Percentiles rank a stretch among this genome's conserved stretches.
Evolutionary conservation across 1,140 invertebrate species (phyloP).

Genomic region (Drosophila sechellia): DNA sequence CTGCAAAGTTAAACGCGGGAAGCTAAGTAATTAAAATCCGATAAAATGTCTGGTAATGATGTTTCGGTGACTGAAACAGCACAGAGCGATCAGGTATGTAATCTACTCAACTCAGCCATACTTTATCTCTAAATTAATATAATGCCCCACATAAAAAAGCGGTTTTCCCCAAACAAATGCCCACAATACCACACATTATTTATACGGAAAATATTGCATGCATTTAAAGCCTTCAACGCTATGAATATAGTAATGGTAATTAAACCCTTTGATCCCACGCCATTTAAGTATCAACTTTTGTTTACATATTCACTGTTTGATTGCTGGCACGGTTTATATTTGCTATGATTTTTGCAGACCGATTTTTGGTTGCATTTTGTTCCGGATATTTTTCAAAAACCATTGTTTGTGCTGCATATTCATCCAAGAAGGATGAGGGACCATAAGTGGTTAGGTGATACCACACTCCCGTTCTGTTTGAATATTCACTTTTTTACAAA

Average conservation of each 20-base stretch:
- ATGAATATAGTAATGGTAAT: constrained; percentile 28
- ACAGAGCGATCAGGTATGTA: constrained; percentile 79
- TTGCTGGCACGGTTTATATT: constrained; percentile 49
- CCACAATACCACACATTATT: constrained; percentile 9
- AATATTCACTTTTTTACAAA: constrained; percentile 41
- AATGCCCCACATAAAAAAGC: neutral
- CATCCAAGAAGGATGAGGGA: neutral
- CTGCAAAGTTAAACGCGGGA: constrained; percentile 21
- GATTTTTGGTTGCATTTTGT: constrained; percentile 47
- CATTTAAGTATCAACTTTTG: constrained; percentile 39
- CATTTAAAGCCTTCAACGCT: constrained; percentile 4
- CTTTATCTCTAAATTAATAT: neutral
- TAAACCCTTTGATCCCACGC: constrained; percentile 26
- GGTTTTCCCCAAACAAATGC: neutral
- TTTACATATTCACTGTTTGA: constrained; percentile 44
- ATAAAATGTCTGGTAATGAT: constrained; percentile 77
- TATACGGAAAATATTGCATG: constrained; percentile 32
- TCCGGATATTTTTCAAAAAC: constrained; percentile 35
- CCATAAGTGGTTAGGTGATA: neutral
- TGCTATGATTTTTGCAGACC: constrained; percentile 43
- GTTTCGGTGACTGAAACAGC: constrained; percentile 73
- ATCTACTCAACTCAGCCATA: neutral
- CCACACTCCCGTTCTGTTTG: constrained; percentile 2
- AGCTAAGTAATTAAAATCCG: constrained; percentile 20
- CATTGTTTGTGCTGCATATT: constrained; percentile 56